Evolutionary conservation across 2,113 vertebrate species (phyloP).

Genomic region (Barbus barbus): DNA sequence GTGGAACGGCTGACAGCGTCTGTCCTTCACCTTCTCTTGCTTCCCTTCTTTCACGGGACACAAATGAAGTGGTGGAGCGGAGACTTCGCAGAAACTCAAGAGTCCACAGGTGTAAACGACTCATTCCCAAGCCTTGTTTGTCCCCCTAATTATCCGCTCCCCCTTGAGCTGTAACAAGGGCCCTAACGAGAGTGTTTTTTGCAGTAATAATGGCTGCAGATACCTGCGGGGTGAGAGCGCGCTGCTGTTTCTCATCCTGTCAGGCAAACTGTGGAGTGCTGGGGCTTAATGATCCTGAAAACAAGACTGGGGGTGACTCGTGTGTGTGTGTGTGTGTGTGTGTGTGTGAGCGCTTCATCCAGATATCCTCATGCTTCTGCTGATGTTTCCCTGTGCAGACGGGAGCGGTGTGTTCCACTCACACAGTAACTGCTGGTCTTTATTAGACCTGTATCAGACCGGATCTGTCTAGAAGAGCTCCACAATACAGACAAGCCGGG

Average conservation of each 20-base stretch:
- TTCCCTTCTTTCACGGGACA: constrained; percentile 65
- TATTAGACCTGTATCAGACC: neutral
- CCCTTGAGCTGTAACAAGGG: constrained; percentile 82
- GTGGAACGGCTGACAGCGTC: constrained; percentile 88
- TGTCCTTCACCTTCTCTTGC: constrained; percentile 74
- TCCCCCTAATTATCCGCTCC: constrained; percentile 94
- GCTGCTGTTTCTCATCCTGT: constrained; percentile 87
- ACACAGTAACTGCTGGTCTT: neutral
- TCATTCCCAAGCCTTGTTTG: constrained; percentile 90
- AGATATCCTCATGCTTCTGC: neutral
- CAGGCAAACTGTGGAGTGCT: constrained; percentile 89
- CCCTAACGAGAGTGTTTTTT: constrained; percentile 93
- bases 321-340: no score
- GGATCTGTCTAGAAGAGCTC: no score
- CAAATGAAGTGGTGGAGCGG: constrained; percentile 77
- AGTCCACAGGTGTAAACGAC: constrained; percentile 92
- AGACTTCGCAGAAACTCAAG: constrained; percentile 82
- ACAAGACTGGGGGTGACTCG: constrained; percentile 81
- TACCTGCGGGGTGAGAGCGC: constrained; percentile 93
- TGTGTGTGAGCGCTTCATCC: neutral
- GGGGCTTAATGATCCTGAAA: constrained; percentile 97
- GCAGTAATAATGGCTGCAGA: constrained; percentile 94
- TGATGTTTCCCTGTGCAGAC: no score
- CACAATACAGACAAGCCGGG: no score
- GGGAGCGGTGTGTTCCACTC: neutral